Evolutionary conservation across 2,888 invertebrate species (phyloP), one percentile per base, ranked within the genome.

Genomic region (Callyntrura guangdongensis): DNA sequence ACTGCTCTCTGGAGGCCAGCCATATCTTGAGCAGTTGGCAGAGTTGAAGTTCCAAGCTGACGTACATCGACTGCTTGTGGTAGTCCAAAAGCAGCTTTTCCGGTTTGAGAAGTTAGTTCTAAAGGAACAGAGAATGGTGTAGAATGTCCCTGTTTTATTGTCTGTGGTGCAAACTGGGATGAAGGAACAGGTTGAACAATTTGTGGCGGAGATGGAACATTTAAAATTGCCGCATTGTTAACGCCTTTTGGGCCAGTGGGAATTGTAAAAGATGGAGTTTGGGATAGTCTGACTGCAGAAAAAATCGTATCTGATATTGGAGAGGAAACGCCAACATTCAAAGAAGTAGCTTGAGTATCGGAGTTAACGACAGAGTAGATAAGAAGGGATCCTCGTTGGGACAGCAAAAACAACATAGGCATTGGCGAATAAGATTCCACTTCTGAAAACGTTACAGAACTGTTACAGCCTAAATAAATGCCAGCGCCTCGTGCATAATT

Each of bases 351-450:
- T 59, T 96, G 96, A 0, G 96, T 95, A 81, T 96, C 95, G 74
- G 97, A 94, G 95, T 98, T 97, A 4, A 98, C 96, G 79, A 98
- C 96, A 94, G 97, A 96, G 95, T 97, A 98, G 8, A 97, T 96
- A 0, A 97, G 96, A 27, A 99, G 95, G 14, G 97, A 95, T 0
- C 98, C 98, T 64, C 97, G 96, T 88, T 98, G 97, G 0, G 97
- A 97, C 11, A 98, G 95, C 9, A 98, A 96, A 86, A 97, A 96
- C 2, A 98, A 95, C 90, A 97, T 95, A 0, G 98, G 98, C 96
- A 97, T 97, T 4, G 97, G 96, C 0, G 97, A 96, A 45, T 98
- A 95, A 0, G 95, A 95, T 91, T 96, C 95, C 89, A 95, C 96
- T 91, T 97, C 97, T 86, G 96, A 96, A 94, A 1, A 94, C 94